A percentile compares a stretch with the other conserved stretches of the same genome.
Evolutionary conservation across 2,888 invertebrate genomes (phyloP).

Genomic region (Pristionchus maxplancki): DNA sequence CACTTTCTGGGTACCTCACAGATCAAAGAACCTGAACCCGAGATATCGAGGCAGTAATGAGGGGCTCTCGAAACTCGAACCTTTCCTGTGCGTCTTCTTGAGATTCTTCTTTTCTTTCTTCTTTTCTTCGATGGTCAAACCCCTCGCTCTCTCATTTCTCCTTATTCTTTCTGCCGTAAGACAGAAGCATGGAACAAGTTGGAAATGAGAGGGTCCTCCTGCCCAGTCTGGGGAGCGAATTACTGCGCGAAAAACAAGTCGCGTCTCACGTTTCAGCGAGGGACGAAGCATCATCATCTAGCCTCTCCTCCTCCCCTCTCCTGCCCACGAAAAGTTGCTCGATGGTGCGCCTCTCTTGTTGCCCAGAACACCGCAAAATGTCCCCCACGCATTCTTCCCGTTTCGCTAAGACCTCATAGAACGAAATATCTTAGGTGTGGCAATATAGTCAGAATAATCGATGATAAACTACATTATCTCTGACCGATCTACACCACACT

Average conservation of each 20-base stretch:
- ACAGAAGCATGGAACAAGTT: neutral
- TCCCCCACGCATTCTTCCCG: neutral
- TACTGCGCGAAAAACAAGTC: slow-evolving; percentile 11
- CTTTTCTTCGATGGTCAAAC: neutral
- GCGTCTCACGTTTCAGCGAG: neutral
- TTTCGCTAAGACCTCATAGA: neutral
- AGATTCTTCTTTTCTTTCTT: neutral
- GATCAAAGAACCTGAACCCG: neutral
- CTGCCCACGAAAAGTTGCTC: neutral
- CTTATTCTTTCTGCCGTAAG: neutral
- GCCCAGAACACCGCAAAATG: neutral
- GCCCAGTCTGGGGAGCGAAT: neutral
- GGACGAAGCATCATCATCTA: slow-evolving; percentile 1
- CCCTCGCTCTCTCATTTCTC: neutral
- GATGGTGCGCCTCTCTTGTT: neutral
- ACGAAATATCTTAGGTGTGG: no score
- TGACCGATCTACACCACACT: neutral
- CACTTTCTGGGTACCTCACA: neutral
- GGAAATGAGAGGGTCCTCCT: neutral
- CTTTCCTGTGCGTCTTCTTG: neutral
- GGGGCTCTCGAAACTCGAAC: neutral
- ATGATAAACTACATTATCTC: neutral
- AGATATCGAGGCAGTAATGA: neutral
- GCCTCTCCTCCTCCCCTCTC: neutral
- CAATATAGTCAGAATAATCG: no score